Percentiles rank a stretch among this genome's conserved stretches.
Conservation (phyloP, 2,888 invertebrate species). For the Nasonovia ribisnigri region DNA sequence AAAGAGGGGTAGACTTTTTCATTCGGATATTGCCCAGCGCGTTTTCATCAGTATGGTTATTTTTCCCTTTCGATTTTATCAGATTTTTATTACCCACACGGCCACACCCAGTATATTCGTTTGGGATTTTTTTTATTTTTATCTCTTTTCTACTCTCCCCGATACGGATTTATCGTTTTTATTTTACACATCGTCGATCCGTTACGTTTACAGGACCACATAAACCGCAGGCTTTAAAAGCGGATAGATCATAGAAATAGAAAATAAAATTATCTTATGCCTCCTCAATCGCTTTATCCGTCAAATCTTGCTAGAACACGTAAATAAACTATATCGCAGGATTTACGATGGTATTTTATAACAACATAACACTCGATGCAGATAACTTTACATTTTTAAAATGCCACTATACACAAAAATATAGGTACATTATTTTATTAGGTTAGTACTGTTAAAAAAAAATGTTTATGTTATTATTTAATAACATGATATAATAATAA, state of each 20-base stretch:
- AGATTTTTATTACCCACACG: conserved; percentile 34
- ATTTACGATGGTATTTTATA: conserved; percentile 36
- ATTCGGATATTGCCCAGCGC: conserved; percentile 3
- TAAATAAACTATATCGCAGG: not conserved
- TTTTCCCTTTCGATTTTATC: conserved; percentile 45
- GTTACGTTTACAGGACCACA: conserved; percentile 31
- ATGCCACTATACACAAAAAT: not conserved
- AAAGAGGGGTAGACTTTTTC: not conserved
- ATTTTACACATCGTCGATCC: conserved; percentile 10
- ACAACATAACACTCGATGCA: conserved; percentile 2
- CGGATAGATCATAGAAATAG: conserved; percentile 9
- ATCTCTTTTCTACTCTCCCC: conserved; percentile 4
- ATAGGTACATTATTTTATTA: not conserved
- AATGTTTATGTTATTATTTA: not conserved
- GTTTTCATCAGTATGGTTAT: conserved; percentile 32
- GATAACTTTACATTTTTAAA: not conserved
- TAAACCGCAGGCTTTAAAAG: conserved; percentile 20
- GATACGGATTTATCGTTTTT: conserved; percentile 46
- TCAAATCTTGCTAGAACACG: not conserved
- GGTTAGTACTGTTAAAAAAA: too few species aligned
- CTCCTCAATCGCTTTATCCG: conserved; percentile 12
- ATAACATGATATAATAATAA: not conserved
- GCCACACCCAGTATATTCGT: conserved; percentile 17
- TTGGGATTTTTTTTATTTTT: conserved; percentile 26
- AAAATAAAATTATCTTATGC: conserved; percentile 42